These are phyloP conservation scores for Cerceris ruficornis DNA, from an alignment of 2,888 invertebrate species.

Conservation along the genomic window DNA sequence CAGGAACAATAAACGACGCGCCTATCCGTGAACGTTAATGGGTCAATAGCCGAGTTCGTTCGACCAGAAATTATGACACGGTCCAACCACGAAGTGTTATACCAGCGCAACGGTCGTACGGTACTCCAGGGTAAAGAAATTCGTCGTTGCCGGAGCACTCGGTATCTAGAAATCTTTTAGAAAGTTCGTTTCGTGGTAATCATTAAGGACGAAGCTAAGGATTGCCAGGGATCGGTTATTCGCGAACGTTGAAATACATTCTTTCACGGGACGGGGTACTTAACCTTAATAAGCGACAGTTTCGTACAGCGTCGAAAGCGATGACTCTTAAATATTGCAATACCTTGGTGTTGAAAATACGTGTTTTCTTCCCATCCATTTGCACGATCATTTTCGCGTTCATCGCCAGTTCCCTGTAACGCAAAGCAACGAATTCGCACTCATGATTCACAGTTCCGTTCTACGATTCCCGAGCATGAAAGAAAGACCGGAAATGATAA, in stretches of 20 bases:
- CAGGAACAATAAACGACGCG: conserved; percentile 13
- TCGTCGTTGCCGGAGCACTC: conserved; percentile 1
- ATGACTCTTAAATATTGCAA: conserved; percentile 3
- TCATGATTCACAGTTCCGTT: background rate
- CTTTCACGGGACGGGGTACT: conserved; percentile 9
- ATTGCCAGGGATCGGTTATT: conserved; percentile 31
- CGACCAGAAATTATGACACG: conserved; percentile 48
- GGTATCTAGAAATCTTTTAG: conserved; percentile 56
- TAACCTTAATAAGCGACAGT: conserved; percentile 32
- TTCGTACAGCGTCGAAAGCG: background rate
- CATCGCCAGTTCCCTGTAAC: conserved; percentile 92
- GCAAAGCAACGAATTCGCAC: conserved; percentile 68
- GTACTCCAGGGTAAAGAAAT: conserved; percentile 24
- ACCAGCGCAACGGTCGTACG: conserved; percentile 18
- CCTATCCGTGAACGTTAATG: conserved; percentile 34
- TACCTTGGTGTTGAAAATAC: conserved; percentile 89
- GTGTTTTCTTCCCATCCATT: conserved; percentile 93
- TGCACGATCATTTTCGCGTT: conserved; percentile 91
- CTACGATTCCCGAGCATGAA: background rate
- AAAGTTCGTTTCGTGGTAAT: conserved; percentile 48
- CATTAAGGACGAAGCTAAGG: conserved; percentile 41
- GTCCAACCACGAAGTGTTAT: conserved; percentile 13
- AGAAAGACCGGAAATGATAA: too few relatives aligned
- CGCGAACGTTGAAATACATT: conserved; percentile 2
- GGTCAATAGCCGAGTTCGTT: conserved; percentile 43